Evolutionary conservation across 2,797 vertebrate species (phyloP).

Genomic region (Anniella stebbinsi): DNA sequence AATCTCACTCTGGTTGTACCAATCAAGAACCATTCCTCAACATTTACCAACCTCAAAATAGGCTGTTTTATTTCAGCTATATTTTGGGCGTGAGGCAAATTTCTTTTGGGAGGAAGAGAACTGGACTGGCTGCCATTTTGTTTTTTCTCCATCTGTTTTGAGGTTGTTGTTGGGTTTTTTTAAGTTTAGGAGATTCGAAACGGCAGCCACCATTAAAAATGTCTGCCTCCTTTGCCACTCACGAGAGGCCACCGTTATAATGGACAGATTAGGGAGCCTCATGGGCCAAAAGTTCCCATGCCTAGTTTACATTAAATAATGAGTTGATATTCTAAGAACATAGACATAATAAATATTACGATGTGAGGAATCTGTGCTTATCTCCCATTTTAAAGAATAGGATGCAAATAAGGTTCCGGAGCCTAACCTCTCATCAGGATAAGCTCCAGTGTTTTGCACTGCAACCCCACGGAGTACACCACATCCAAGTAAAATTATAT

Average conservation of each 20-base stretch:
- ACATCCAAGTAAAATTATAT: slow-evolving; percentile 3
- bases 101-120: background rate
- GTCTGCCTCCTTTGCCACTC: background rate
- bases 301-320: background rate
- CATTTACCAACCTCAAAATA: background rate
- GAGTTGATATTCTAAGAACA: background rate
- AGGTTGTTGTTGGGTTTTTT: background rate
- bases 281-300: too few relatives aligned
- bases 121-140: background rate
- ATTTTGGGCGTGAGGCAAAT: background rate
- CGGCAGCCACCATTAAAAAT: background rate
- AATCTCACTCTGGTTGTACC: background rate
- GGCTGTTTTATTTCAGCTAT: background rate
- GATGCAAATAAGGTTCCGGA: background rate
- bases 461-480: background rate
- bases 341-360: background rate
- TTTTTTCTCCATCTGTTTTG: background rate
- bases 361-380: background rate
- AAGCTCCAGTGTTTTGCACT: background rate
- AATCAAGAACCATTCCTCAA: background rate
- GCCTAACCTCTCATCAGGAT: slow-evolving; percentile 13
- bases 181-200: background rate
- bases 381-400: background rate
- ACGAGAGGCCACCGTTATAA: background rate
- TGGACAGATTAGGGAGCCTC: background rate